A percentile compares a stretch with the other conserved stretches of the same genome.
Conservation (phyloP, 2,113 vertebrate genomes). For the Grammomys surdaster region DNA sequence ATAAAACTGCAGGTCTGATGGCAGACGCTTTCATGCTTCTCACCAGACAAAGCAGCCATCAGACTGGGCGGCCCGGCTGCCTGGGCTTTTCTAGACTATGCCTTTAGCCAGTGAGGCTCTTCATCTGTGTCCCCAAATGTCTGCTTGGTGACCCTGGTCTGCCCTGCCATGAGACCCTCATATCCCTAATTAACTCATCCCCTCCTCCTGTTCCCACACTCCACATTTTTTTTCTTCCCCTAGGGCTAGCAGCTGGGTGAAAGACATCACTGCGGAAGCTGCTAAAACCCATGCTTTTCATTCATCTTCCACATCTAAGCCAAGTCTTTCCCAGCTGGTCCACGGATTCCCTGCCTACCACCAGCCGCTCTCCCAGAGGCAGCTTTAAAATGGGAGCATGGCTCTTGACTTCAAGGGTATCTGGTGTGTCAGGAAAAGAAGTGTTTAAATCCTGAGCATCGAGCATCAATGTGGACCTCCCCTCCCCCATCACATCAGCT, state of each 20-base stretch:
- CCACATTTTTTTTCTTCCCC: neutral
- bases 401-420: neutral
- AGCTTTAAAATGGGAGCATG: neutral
- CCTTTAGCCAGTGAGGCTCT: accelerated
- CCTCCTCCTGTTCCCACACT: neutral
- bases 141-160: neutral
- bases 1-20: too few relatives aligned
- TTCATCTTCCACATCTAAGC: neutral
- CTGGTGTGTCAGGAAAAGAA: accelerated
- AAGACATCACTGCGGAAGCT: neutral
- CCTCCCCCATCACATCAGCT: neutral
- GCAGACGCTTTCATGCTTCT: accelerated
- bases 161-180: accelerated
- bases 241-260: accelerated
- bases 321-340: neutral
- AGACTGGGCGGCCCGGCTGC: neutral
- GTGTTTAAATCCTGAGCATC: neutral
- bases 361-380: neutral
- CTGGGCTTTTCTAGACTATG: accelerated
- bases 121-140: accelerated
- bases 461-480: neutral
- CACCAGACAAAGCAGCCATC: accelerated
- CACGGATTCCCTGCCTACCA: neutral
- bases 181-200: neutral
- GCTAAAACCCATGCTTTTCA: neutral